Evolutionary conservation across 2,797 vertebrate genomes (phyloP), one percentile per base, ranked within the genome.

Genomic region (Ibycter americanus): DNA sequence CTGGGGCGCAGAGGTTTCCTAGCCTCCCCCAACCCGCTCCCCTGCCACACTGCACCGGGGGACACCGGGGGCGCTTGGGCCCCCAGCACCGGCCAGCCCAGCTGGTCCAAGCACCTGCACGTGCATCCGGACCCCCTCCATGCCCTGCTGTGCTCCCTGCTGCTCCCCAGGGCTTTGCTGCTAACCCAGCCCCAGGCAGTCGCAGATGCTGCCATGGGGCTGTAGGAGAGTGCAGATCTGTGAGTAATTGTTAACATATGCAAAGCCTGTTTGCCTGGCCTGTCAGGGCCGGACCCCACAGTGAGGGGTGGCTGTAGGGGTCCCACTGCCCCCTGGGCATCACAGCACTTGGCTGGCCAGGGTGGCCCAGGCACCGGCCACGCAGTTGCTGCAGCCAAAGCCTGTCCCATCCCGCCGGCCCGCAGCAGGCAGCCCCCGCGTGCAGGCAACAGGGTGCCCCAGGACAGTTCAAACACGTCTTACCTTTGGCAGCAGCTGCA

Each of bases 401-500:
- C 49, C 56, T 7, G n/a, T 70, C 51, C 19, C 8, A 18, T 66
- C 27, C 18, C 2, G 4, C 27, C 1, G 2, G 3, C 2, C 70
- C 2, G 5, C 80, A 78, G 61, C 55, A 6, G 47, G 12, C 71
- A 67, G 71, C 68, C 55, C 74, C 44, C 1, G 2, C 1, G 3
- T 2, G 3, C 42, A 17, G 80, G 49, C 86, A 90, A 65, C 55
- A n/a, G 83, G 36, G 73, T 11, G 2, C 70, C 16, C 14, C 1
- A 6, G 88, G 81, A 40, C 47, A 20, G 23, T 34, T 63, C 68
- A 27, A 51, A 80, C 71, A n/a, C 18, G 7, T 80, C 79, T 81
- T 65, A 25, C 55, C 79, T 68, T 91, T 63, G 67, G 85, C 92
- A 95, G 87, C 90, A 87, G 92, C 90, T 87, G 85, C 92, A 91